Evolutionary conservation across 1,140 invertebrate genomes (phyloP).

Genomic region (Aphelenchoides fujianensis): DNA sequence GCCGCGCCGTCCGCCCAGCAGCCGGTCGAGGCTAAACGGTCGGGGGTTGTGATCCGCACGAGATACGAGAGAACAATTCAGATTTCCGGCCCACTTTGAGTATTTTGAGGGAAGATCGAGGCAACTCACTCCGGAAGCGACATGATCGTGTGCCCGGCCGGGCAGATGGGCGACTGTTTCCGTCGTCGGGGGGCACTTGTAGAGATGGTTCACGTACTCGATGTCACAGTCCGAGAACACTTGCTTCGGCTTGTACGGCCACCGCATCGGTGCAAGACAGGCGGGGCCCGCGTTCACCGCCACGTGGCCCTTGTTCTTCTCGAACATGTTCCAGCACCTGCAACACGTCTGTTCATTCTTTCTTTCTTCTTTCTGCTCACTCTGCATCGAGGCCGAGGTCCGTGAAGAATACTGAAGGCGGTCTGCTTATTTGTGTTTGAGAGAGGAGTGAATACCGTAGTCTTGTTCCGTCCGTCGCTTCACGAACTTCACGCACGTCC

Average conservation of each 20-base stretch:
- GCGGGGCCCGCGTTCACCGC: slow-evolving; percentile 34
- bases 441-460: too few relatives aligned
- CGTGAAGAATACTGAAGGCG: slow-evolving; percentile 44
- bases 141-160: slow-evolving; percentile 43
- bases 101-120: not conserved
- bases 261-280: slow-evolving; percentile 42
- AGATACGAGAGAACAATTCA: too few relatives aligned
- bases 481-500: slow-evolving; percentile 44
- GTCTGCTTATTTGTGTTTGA: too few relatives aligned
- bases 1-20: too few relatives aligned
- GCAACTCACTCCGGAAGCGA: slow-evolving; percentile 30
- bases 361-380: slow-evolving; percentile 27
- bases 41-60: too few relatives aligned
- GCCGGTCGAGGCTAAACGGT: too few relatives aligned
- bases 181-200: slow-evolving; percentile 40
- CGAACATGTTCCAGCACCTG: slow-evolving; percentile 51
- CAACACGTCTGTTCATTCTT: not conserved
- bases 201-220: slow-evolving; percentile 46
- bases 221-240: slow-evolving; percentile 48
- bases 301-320: slow-evolving; percentile 34
- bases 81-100: too few relatives aligned
- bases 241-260: slow-evolving; percentile 38
- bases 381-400: slow-evolving; percentile 41
- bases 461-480: slow-evolving; percentile 37
- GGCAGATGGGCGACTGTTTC: slow-evolving; percentile 46